Conservation (phyloP, 1,140 invertebrate genomes). For the Drosophila orena region DNA sequence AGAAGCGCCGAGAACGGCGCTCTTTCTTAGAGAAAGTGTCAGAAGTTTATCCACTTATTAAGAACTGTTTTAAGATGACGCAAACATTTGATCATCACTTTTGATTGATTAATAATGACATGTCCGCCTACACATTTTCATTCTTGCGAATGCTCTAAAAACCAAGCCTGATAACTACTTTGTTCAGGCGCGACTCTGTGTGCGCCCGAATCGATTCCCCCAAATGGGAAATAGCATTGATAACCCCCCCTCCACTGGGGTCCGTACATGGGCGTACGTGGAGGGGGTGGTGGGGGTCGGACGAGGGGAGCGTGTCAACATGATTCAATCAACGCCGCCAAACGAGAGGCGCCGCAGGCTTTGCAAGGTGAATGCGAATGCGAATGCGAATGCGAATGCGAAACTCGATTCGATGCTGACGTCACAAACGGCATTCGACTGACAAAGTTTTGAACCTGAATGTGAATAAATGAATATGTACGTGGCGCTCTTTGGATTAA, state of each 20-base stretch:
- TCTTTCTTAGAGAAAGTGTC: too few species aligned
- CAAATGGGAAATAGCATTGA: constrained; percentile 25
- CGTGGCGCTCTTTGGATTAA: not conserved
- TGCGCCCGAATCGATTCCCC: constrained; percentile 7
- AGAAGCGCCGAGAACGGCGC: too few species aligned
- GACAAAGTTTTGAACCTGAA: constrained; percentile 26
- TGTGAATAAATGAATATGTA: constrained; percentile 30
- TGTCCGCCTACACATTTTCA: too few species aligned
- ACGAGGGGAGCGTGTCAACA: constrained; percentile 24
- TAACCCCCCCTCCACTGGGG: not conserved
- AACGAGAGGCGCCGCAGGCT: constrained; percentile 26
- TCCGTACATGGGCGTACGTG: not conserved
- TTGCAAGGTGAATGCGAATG: constrained; percentile 29
- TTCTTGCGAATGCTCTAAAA: not conserved
- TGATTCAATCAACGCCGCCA: constrained; percentile 44
- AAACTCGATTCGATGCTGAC: constrained; percentile 47
- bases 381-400: constrained; percentile 25
- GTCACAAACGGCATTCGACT: constrained; percentile 72
- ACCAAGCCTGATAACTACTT: not conserved
- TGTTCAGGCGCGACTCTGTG: constrained; percentile 5
- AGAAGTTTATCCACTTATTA: too few species aligned
- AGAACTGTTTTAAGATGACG: too few species aligned
- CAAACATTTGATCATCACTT: not conserved
- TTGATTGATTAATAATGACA: too few species aligned
- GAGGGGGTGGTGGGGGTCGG: not conserved